Percentiles rank a stretch among this genome's conserved stretches.
These are phyloP conservation scores for Eupsittula cactorum DNA, from an alignment of 2,113 vertebrate genomes.

Conservation along the genomic window DNA sequence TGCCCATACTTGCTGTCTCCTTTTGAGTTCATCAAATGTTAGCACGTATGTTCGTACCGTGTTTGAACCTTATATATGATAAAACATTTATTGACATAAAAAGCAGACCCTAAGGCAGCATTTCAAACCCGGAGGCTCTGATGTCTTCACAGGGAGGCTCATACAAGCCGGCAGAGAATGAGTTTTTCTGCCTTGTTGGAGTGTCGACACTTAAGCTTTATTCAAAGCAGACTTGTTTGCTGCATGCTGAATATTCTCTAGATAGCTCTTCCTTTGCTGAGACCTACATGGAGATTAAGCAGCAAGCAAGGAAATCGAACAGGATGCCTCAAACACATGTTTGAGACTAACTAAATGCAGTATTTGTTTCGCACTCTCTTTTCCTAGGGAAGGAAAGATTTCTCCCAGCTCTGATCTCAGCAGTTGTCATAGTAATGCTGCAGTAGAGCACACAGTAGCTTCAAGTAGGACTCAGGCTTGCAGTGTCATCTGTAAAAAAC, in stretches of 20 bases:
- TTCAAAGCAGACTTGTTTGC: conserved; percentile 28
- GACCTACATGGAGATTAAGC: conserved; percentile 1
- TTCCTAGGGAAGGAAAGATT: not conserved
- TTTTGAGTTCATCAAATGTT: conserved; percentile 22
- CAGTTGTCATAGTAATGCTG: conserved; percentile 38
- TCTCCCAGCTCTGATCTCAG: not conserved
- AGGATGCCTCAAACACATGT: not conserved
- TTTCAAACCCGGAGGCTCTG: conserved; percentile 54
- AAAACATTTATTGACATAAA: conserved; percentile 70
- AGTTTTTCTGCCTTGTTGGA: conserved; percentile 56
- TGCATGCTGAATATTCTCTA: conserved; percentile 31
- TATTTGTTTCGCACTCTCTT: not conserved
- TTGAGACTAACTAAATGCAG: conserved; percentile 12
- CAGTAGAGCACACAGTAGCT: not conserved
- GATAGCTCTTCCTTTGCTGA: conserved; percentile 6
- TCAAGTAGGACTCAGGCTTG: not conserved
- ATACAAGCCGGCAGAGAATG: conserved; percentile 27
- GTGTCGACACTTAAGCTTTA: conserved; percentile 3
- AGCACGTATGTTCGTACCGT: not conserved
- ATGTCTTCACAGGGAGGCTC: conserved; percentile 55
- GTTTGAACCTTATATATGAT: conserved; percentile 59
- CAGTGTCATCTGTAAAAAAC: not conserved
- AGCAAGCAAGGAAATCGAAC: not conserved
- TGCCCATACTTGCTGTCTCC: not conserved
- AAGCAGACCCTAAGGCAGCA: conserved; percentile 60